Base-by-base conservation (phyloP, 2,888 invertebrate genomes). In the Dastarcus helophoroides region DNA sequence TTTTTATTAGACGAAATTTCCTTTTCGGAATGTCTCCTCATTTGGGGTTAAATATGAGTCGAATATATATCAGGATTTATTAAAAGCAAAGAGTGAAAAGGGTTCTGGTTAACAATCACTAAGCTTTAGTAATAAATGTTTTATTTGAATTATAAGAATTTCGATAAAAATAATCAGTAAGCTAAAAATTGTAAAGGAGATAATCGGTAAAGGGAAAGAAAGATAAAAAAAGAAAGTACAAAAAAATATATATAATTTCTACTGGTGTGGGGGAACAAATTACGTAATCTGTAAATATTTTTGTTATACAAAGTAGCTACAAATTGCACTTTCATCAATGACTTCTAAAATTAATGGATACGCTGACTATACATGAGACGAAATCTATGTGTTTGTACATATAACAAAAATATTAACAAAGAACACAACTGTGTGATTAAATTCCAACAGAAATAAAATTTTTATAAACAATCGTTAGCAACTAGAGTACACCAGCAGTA, bases 191-290 rank as follows among this genome's bases (percentile, higher is more conserved):
- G n/a, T n/a, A n/a, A n/a, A n/a, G n/a, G n/a, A n/a, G n/a, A n/a
- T 8, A 26, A 12, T 9, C 7, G 10, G 14, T n/a, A 7, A 13
- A 14, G 9, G 26, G 14, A 26, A 12, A 26, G 29, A 45, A 45
- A 41, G 38, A 39, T 43, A 44, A 40, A 41, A 46, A 35, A 39
- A 35, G 34, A 44, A 40, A 47, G 48, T 51, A 50, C 47, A 51
- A 49, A 53, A 50, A 53, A 53, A 51, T 52, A 52, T 50, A 51
- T 53, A 48, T 51, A 52, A 51, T 53, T 51, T 48, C 51, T 53
- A 52, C 51, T 53, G 53, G 51, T 47, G 51, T 47, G 38, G 40
- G 7, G 41, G 44, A 50, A 48, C 48, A 50, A 51, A 41, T 47
- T 44, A 45, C 43, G 43, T 42, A 32, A 40, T 44, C 47, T 47